Percentiles rank a stretch among this genome's conserved stretches.
Evolutionary conservation across 2,888 invertebrate species (phyloP).

Genomic region (Rosalia funebris): DNA sequence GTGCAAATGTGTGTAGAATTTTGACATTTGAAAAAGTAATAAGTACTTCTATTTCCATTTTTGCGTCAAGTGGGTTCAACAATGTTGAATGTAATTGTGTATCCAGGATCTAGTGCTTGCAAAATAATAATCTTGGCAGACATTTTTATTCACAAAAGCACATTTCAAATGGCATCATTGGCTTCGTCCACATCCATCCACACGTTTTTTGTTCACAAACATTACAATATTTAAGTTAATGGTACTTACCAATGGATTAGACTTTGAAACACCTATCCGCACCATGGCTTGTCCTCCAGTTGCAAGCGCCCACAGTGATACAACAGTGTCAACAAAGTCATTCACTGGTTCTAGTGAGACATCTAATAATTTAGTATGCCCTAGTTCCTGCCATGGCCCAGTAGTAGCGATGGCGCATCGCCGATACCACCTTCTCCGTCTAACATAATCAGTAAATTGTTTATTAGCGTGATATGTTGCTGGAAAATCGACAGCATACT

Average conservation of each 20-base stretch:
- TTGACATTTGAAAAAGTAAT: no score
- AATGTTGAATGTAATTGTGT: no score
- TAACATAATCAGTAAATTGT: slow-evolving; percentile 88
- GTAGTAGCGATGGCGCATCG: slow-evolving; percentile 83
- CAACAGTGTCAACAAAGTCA: slow-evolving; percentile 63
- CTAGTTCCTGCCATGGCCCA: slow-evolving; percentile 89
- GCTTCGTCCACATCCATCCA: no score
- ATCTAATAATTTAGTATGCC: slow-evolving; percentile 86
- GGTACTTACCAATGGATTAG: slow-evolving; percentile 75
- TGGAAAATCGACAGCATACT: slow-evolving; percentile 93
- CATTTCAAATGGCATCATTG: no score
- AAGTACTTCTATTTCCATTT: no score
- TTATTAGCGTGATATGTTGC: slow-evolving; percentile 86
- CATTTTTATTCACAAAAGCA: no score
- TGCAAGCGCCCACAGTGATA: slow-evolving; percentile 86
- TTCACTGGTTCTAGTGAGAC: slow-evolving; percentile 70
- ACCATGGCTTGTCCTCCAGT: slow-evolving; percentile 87
- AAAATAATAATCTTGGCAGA: no score
- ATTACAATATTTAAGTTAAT: no score
- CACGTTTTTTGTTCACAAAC: no score
- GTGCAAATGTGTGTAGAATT: no score
- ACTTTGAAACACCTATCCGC: slow-evolving; percentile 78
- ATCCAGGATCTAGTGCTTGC: no score
- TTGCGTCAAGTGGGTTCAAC: no score
- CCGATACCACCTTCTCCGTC: slow-evolving; percentile 61